Evolutionary conservation across 2,888 invertebrate species (phyloP).

Genomic region (Electrophaes corylata): DNA sequence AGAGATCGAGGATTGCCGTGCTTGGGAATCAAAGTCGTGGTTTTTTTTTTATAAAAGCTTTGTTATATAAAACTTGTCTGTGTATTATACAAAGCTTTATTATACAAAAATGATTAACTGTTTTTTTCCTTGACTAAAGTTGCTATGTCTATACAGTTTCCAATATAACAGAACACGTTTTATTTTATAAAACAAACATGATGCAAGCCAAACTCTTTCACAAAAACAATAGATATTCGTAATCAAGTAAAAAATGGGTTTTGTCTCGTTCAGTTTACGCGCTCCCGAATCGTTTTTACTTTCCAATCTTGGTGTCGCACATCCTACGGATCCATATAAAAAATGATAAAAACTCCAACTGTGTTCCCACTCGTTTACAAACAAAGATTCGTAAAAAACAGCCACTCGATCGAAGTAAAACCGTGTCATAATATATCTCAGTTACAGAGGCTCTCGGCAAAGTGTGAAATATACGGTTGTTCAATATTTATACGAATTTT

Average conservation of each 20-base stretch:
- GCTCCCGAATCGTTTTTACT: constrained; percentile 46
- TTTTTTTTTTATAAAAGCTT: neutral
- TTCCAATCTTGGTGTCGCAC: constrained; percentile 35
- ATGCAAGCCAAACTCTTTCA: neutral
- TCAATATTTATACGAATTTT: constrained; percentile 82
- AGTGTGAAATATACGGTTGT: constrained; percentile 81
- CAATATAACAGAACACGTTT: neutral
- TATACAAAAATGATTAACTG: no score
- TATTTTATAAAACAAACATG: neutral
- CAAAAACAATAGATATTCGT: constrained; percentile 4
- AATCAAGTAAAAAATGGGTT: constrained; percentile 33
- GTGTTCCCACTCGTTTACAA: constrained; percentile 75
- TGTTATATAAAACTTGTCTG: neutral
- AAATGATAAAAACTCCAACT: constrained; percentile 57
- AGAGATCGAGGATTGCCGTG: no score
- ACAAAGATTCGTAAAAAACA: constrained; percentile 73
- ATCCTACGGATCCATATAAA: constrained; percentile 44
- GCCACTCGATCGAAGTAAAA: constrained; percentile 63
- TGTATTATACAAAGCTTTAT: no score
- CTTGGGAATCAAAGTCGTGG: no score
- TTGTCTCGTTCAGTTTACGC: constrained; percentile 48
- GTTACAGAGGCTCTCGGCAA: constrained; percentile 65
- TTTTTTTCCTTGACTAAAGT: no score
- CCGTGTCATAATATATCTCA: constrained; percentile 78
- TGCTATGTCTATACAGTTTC: no score